These are phyloP conservation scores for Drosophila leontia DNA, from an alignment of 1,140 invertebrate species.

Conservation along the genomic window DNA sequence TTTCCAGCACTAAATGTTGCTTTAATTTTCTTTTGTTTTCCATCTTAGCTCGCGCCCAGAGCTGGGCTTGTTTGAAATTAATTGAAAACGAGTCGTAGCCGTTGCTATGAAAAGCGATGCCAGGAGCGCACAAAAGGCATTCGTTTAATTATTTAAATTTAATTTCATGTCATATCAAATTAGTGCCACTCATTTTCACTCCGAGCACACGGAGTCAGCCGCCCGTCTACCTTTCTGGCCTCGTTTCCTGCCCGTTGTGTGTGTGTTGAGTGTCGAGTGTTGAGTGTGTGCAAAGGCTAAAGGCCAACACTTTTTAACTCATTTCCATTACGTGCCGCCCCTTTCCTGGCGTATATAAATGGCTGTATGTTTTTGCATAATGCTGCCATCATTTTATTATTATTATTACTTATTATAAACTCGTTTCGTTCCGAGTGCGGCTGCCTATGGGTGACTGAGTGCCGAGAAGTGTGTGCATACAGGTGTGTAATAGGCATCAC, in stretches of 20 bases:
- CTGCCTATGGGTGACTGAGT: constrained; percentile 55
- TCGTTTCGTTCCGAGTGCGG: constrained; percentile 10
- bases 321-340: constrained; percentile 58
- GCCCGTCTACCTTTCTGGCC: constrained; percentile 14
- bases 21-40: neutral
- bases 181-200: constrained; percentile 78
- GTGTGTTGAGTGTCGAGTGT: constrained; percentile 2
- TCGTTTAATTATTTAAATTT: constrained; percentile 82
- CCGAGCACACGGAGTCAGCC: constrained; percentile 52
- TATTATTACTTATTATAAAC: constrained; percentile 57
- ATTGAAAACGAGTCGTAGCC: constrained; percentile 17
- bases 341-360: constrained; percentile 54
- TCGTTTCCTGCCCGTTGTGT: neutral
- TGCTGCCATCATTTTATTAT: constrained; percentile 41
- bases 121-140: constrained; percentile 50
- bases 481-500: constrained; percentile 36
- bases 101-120: constrained; percentile 6
- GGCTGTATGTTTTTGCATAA: constrained; percentile 63
- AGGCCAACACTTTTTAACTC: constrained; percentile 67
- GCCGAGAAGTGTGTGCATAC: constrained; percentile 35
- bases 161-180: constrained; percentile 80
- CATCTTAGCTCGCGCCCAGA: neutral
- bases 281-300: constrained; percentile 18
- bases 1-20: neutral
- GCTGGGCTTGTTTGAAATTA: constrained; percentile 20